Evolutionary conservation across 2,888 invertebrate species (phyloP), one percentile per base, ranked within the genome.

Genomic region (Netelia melanura): DNA sequence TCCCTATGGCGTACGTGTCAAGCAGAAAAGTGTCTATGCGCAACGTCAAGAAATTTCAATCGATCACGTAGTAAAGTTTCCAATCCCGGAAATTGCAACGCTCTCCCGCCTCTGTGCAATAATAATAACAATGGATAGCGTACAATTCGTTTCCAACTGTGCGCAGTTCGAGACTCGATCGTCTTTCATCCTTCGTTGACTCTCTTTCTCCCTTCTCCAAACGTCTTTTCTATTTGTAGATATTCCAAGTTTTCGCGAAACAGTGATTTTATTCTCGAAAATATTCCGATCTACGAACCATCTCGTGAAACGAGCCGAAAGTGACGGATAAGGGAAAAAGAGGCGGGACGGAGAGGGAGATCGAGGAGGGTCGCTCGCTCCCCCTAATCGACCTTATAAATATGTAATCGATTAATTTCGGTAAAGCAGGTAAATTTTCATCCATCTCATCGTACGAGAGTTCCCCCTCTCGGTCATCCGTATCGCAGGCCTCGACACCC

Each of bases 321-420:
- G 48, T 14, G 48, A 48, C 11, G 48, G 14, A 48, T 10, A 3
- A 14, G 48, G 14, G 14, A 48, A 48, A 48, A 48, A 48, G 14
- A 48, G 48, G 11, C 3, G 48, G 11, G 48, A 48, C 48, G 48
- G 14, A 48, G 3, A 14, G 2, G 11, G 14, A 68, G 52, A 52
- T 25, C 25, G 6, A 14, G 52, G 52, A 14, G 25, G 38, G 6
- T 30, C 30, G 44, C 11, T 11, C 17, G 11, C 65, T 30, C 54
- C 56, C 17, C 58, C 58, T 14, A 14, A 48, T 14, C 25, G 14
- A 43, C 76, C 56, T 67, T 65, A 14, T 77, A 56, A 77, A 77
- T 77, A 58, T 67, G 67, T 67, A 77, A 77, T 77, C 56, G 54
- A 58, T 77, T 77, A 77, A 67, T 67, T 67, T 56, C n/a, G 58